These are phyloP conservation scores for Gobiocypris rarus DNA, from an alignment of 2,113 vertebrate species.

Conservation along the genomic window DNA sequence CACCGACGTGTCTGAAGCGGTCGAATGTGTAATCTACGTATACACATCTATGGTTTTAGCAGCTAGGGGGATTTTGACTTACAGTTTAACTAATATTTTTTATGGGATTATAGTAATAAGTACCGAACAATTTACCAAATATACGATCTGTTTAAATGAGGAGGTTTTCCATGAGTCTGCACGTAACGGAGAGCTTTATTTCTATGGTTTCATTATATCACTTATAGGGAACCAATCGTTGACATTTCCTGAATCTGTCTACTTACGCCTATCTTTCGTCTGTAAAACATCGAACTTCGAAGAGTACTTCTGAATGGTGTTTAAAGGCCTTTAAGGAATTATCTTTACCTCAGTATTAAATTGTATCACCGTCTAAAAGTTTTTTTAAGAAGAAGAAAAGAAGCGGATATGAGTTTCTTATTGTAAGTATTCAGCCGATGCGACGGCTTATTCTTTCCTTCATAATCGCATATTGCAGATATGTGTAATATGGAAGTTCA, in stretches of 20 bases:
- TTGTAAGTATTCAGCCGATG: conserved; percentile 73
- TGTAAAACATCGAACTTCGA: not conserved
- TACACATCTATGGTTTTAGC: not conserved
- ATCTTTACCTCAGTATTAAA: too few species aligned
- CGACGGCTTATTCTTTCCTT: not conserved
- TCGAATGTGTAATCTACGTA: too few species aligned
- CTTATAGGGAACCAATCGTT: not conserved
- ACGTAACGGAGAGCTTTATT: not conserved
- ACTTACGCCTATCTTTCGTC: conserved; percentile 2
- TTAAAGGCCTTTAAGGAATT: not conserved
- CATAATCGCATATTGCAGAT: not conserved
- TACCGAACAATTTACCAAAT: not conserved
- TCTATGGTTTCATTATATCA: not conserved
- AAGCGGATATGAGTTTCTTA: conserved; percentile 79
- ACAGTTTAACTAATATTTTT: not conserved
- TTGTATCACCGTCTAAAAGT: not conserved
- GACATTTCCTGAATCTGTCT: conserved; percentile 30
- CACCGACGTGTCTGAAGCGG: too few species aligned
- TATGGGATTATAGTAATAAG: not conserved
- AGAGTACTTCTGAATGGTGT: not conserved
- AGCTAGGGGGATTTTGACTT: too few species aligned
- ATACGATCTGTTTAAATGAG: not conserved
- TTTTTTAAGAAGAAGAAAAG: conserved; percentile 27
- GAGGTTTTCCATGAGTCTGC: too few species aligned
- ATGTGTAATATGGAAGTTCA: not conserved